Evolutionary conservation across 2,888 invertebrate genomes (phyloP), one percentile per base, ranked within the genome.

Genomic region (Melieria picta): DNA sequence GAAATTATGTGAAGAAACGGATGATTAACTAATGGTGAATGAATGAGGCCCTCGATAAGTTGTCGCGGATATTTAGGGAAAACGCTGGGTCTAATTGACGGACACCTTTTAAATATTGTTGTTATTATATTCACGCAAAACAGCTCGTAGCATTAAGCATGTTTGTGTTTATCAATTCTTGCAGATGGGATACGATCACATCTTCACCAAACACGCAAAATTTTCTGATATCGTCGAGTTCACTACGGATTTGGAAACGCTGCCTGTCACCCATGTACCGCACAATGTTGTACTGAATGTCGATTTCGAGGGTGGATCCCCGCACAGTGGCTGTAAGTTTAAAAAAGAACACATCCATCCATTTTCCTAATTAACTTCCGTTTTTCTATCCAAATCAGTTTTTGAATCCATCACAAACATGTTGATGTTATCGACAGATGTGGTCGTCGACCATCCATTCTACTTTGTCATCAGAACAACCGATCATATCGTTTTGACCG

Each of bases 371-470:
- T 4, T 11, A 5, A 58, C 47, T 10, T 10, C 2, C 3, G 30
- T 30, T 30, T 30, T 30, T 30, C 30, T 30, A 30, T 30, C 30
- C 30, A 30, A n/a, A n/a, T 3, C 13, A 10, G 5, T 65, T 46
- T 73, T 69, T 60, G 71, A 75, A 63, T 75, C 79, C 63, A 77
- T 81, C 13, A 74, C 76, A 50, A 79, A 80, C 69, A 72, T 80
- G 11, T 79, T 81, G 16, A 79, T 77, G 50, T 76, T 77, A 68
- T 75, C 80, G 43, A 55, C 75, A 58, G 77, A 79, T 16, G 45
- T 81, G 74, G 76, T 78, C 61, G 79, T 81, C 74, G 80, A 83
- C 80, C 83, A 82, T 78, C 82, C 83, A 62, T 82, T 82, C 69
- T 79, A 79, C 74, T 81, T 75, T 64, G 76, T 77, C 61, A 75